A percentile compares a stretch with the other conserved stretches of the same genome.
These are phyloP conservation scores for Paratrypauchen microcephalus DNA, from an alignment of 2,797 vertebrate genomes.

Conservation along the genomic window DNA sequence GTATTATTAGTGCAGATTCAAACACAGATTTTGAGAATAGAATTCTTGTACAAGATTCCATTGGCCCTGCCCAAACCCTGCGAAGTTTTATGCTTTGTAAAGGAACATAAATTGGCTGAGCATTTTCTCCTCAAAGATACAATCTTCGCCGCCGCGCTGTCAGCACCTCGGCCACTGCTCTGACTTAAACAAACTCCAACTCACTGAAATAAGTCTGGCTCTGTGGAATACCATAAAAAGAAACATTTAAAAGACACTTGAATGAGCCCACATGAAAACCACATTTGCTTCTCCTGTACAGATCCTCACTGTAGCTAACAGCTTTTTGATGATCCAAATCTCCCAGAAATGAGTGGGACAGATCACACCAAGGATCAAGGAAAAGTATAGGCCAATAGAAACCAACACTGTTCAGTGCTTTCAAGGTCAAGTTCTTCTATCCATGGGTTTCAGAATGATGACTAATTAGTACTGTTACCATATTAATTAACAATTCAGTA, in stretches of 20 bases:
- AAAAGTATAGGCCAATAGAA: background rate
- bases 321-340: slow-evolving; percentile 31
- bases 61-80: background rate
- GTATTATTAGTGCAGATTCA: background rate
- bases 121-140: slow-evolving; percentile 4
- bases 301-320: slow-evolving; percentile 38
- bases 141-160: slow-evolving; percentile 12
- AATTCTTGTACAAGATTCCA: background rate
- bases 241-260: slow-evolving; percentile 38
- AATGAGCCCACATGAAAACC: slow-evolving; percentile 35
- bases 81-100: background rate
- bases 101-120: background rate
- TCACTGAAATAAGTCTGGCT: slow-evolving; percentile 26
- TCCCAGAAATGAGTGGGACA: slow-evolving; percentile 22
- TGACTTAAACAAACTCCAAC: slow-evolving; percentile 32
- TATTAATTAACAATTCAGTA: too few relatives aligned
- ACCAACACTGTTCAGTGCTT: background rate
- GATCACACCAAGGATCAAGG: slow-evolving; percentile 21
- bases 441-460: too few relatives aligned
- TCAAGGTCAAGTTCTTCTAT: too few relatives aligned
- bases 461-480: too few relatives aligned
- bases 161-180: slow-evolving; percentile 27
- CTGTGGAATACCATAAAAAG: slow-evolving; percentile 35
- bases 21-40: background rate
- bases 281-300: slow-evolving; percentile 29